Conservation (phyloP, 2,888 invertebrate genomes). For the Balanococcus diminutus region DNA sequence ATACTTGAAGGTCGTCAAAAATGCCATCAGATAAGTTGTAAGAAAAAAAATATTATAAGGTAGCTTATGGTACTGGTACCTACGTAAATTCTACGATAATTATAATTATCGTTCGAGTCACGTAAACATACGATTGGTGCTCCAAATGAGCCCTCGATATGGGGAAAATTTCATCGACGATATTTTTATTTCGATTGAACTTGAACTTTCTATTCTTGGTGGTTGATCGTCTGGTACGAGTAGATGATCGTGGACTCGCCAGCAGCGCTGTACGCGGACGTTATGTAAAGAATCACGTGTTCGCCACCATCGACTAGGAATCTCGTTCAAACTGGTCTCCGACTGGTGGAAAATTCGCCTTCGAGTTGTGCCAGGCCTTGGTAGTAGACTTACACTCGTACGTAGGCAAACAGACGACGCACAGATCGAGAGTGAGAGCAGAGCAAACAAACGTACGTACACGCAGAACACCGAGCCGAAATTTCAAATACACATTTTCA, state of each 20-base stretch:
- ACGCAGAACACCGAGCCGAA: background rate
- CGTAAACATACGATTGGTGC: too few species aligned
- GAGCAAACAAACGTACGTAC: too few species aligned
- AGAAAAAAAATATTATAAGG: background rate
- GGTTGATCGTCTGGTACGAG: background rate
- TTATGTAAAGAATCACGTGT: conserved; percentile 8
- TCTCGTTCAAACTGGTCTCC: background rate
- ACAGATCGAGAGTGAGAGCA: background rate
- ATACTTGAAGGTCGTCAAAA: background rate
- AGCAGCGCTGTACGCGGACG: background rate
- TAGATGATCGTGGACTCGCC: background rate
- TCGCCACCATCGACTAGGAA: background rate
- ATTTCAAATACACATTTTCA: background rate
- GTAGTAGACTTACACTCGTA: background rate
- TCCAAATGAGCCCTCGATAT: too few species aligned
- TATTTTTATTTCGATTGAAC: background rate
- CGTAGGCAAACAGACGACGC: background rate
- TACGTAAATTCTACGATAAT: background rate
- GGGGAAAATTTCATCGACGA: too few species aligned
- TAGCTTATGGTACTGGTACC: background rate
- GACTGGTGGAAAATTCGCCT: background rate
- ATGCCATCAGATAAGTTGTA: background rate
- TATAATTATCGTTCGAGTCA: background rate
- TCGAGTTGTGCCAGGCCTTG: background rate
- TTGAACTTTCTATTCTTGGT: background rate